A percentile compares a stretch with the other conserved stretches of the same genome.
phyloP scores from a whole-genome alignment of 2,797 vertebrate genomes.

The Scolopax bukidnonensis region DNA sequence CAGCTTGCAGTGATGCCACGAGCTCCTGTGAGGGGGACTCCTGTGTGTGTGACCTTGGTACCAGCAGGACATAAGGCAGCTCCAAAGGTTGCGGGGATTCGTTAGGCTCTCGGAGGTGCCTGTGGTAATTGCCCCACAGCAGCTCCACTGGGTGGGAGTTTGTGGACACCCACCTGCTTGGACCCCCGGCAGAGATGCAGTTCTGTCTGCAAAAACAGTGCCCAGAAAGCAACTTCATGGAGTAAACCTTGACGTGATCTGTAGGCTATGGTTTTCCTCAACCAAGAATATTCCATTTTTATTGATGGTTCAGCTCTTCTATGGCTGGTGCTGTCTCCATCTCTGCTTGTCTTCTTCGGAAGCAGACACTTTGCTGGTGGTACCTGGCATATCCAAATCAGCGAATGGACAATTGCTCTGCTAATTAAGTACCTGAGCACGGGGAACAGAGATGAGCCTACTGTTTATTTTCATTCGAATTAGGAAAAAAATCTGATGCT shows the following conservation, averaged over 20 bases:
- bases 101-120: background rate
- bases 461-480: background rate
- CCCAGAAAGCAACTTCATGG: no score
- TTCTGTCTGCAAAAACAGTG: background rate
- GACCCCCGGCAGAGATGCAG: no score
- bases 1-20: background rate
- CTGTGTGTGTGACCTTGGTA: background rate
- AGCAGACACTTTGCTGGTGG: background rate
- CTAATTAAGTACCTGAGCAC: background rate
- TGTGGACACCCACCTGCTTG: background rate
- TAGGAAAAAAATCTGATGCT: background rate
- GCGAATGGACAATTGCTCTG: background rate
- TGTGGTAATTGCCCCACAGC: background rate
- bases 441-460: background rate
- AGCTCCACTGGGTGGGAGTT: fast-evolving
- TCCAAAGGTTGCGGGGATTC: background rate
- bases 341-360: background rate
- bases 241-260: background rate
- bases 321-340: background rate
- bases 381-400: background rate
- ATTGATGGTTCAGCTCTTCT: background rate
- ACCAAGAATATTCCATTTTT: background rate
- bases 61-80: fast-evolving
- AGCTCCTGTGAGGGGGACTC: no score
- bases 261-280: background rate